Conservation (phyloP, 2,888 invertebrate species). For the Plebejus melissa region DNA sequence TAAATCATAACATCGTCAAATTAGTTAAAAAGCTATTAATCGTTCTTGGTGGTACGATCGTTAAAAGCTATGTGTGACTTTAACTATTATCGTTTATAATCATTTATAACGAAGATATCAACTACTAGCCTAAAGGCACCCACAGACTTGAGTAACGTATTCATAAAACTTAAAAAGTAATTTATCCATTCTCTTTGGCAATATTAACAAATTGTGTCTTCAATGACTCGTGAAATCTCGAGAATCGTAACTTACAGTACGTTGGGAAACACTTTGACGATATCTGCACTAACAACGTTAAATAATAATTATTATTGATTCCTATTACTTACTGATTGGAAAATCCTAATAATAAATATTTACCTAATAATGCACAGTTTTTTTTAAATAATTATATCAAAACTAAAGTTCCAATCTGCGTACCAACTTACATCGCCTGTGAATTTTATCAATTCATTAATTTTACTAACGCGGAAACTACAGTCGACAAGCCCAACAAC, state of each 20-base stretch:
- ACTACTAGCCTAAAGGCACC: constrained; percentile 56
- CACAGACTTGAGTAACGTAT: constrained; percentile 58
- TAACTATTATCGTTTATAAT: constrained; percentile 51
- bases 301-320: background rate
- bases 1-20: constrained; percentile 14
- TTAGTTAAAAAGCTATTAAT: constrained; percentile 32
- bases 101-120: constrained; percentile 59
- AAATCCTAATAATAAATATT: background rate
- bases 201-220: constrained; percentile 69
- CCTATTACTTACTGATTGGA: background rate
- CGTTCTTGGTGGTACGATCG: constrained; percentile 12
- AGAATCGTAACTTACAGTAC: constrained; percentile 56
- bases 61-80: constrained; percentile 50
- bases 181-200: constrained; percentile 74
- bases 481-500: too few relatives aligned
- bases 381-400: too few relatives aligned
- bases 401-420: too few relatives aligned
- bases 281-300: constrained; percentile 32
- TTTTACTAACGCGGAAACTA: too few relatives aligned
- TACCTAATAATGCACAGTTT: too few relatives aligned
- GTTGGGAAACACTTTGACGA: constrained; percentile 62
- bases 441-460: too few relatives aligned
- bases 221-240: constrained; percentile 70
- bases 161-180: constrained; percentile 75
- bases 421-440: too few relatives aligned